These are phyloP conservation scores for Eciton burchellii DNA, from an alignment of 1,140 invertebrate species.

Conservation along the genomic window DNA sequence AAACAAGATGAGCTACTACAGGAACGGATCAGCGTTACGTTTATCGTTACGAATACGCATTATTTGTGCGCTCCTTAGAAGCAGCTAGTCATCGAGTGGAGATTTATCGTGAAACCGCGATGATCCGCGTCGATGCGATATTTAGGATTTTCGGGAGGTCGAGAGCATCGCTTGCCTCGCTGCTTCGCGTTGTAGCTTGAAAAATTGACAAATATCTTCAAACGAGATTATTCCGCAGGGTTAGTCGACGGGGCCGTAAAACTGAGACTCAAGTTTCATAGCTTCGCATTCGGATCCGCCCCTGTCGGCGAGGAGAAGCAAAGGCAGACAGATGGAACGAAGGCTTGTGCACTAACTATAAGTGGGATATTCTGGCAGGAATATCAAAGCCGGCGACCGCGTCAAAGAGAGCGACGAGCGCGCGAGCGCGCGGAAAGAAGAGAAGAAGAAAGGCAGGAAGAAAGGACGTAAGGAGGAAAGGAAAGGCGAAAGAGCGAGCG, in stretches of 20 bases:
- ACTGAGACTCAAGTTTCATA: conserved; percentile 18
- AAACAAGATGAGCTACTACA: neutral
- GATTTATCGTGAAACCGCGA: neutral
- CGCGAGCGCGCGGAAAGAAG: neutral
- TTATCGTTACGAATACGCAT: neutral
- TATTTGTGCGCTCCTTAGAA: neutral
- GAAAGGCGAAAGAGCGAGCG: conserved; percentile 21
- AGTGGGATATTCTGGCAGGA: conserved; percentile 82
- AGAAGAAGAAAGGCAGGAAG: conserved; percentile 60
- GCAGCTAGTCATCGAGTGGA: neutral
- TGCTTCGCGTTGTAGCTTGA: neutral
- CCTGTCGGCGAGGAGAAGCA: conserved; percentile 31
- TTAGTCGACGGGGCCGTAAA: conserved; percentile 27
- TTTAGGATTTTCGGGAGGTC: neutral
- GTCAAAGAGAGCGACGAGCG: conserved; percentile 77
- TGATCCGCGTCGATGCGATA: neutral
- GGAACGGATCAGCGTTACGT: neutral
- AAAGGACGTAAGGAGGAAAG: conserved; percentile 31
- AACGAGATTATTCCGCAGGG: neutral
- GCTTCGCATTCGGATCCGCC: conserved; percentile 38
- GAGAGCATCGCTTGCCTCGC: neutral
- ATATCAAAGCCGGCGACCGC: conserved; percentile 80
- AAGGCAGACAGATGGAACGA: conserved; percentile 51
- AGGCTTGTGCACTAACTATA: conserved; percentile 70
- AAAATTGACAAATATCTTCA: conserved; percentile 16